Evolutionary conservation across 2,888 invertebrate genomes (phyloP), one percentile per base, ranked within the genome.

Genomic region (Chaetoderma sp.): DNA sequence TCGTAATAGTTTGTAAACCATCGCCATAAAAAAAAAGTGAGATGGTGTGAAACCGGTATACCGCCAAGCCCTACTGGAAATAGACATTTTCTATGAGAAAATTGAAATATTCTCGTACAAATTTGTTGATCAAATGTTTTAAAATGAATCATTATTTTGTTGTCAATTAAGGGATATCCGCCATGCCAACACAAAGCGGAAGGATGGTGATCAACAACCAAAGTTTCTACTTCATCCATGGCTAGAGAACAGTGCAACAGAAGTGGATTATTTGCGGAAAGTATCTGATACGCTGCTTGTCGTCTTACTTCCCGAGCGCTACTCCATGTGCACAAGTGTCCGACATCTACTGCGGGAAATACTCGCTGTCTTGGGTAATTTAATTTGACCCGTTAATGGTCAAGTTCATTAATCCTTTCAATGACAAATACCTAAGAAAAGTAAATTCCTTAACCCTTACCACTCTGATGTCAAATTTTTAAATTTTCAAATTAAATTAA

Each of bases 311-410:
- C 95, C 95, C 10, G 89, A 92, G 65, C 91, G 92, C 78, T 95
- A 95, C 84, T 92, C 92, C 1, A 85, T 92, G 68, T 90, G 93
- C 61, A 74, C 79, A 2, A 93, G 94, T 23, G 89, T 93, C 0
- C 92, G 93, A 78, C 92, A 92, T 86, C 89, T 95, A 60, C 86
- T 95, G 71, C 90, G 94, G 75, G 95, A 96, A 88, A 90, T 95
- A 72, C 87, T 96, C 56, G 91, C 94, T 45, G 93, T 92, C 81
- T 93, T 93, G 90, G 92, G 95, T 95, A 89, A 85, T 86, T 3
- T 2, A 23, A 23, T 16, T 54, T 30, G 25, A 13, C 23, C n/a
- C 5, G 8, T n/a, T 8, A 16, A 5, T 8, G 13, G 16, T 21
- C 5, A 10, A 13, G 13, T 39, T n/a, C 39, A 10, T 23, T 16